A percentile compares a stretch with the other conserved stretches of the same genome.
Evolutionary conservation across 1,140 invertebrate genomes (phyloP).

Genomic region (Zaprionus vittiger): DNA sequence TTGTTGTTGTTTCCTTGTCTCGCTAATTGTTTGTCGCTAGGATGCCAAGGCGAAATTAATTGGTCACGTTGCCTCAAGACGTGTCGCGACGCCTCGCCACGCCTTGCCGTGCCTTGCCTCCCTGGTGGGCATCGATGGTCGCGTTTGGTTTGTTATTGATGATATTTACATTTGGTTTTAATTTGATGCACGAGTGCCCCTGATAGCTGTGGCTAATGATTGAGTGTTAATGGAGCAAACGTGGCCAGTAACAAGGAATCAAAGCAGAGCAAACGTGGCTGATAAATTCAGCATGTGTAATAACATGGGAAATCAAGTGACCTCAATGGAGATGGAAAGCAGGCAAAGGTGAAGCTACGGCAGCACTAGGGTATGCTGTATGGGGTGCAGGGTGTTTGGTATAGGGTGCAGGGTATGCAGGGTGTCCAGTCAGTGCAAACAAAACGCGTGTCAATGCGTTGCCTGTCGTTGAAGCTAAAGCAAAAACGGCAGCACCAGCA

Average conservation of each 20-base stretch:
- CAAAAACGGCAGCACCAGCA: conserved; percentile 26
- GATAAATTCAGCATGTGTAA: conserved; percentile 20
- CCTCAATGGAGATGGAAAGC: conserved; percentile 18
- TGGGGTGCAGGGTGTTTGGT: conserved; percentile 2
- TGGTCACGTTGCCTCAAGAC: conserved; percentile 42
- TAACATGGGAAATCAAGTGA: conserved; percentile 29
- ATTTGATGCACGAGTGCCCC: conserved; percentile 76
- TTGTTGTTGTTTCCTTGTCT: neutral
- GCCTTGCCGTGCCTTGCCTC: neutral
- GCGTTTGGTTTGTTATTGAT: conserved; percentile 62
- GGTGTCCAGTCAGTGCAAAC: conserved; percentile 64
- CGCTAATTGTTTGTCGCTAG: conserved; percentile 40
- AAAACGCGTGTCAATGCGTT: conserved; percentile 73
- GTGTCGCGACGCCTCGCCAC: conserved; percentile 31
- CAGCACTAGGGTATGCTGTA: neutral
- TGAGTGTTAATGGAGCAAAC: conserved; percentile 76
- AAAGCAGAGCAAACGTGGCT: conserved; percentile 14
- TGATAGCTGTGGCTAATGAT: conserved; percentile 61
- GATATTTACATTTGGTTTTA: conserved; percentile 66
- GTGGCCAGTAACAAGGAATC: conserved; percentile 61
- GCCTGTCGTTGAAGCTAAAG: conserved; percentile 16
- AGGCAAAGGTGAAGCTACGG: neutral
- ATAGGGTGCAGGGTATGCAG: neutral
- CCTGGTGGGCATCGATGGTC: neutral
- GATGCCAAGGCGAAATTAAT: conserved; percentile 27